Evolutionary conservation across 2,113 vertebrate species (phyloP), one percentile per base, ranked within the genome.

Genomic region (Argyrosomus japonicus): DNA sequence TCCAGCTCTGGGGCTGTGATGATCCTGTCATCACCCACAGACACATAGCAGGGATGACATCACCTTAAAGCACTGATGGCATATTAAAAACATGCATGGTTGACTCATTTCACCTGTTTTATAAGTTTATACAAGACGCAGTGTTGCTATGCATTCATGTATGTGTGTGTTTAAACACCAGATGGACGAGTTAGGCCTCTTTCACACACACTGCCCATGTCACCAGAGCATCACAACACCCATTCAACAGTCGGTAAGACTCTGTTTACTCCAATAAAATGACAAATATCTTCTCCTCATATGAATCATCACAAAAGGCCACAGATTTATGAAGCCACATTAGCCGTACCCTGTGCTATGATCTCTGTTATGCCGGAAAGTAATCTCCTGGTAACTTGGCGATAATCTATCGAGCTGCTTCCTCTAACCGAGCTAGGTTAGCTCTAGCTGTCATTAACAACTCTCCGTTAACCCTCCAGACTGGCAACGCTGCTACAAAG

Each of bases 371-470:
- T 21, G 23, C 21, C 5, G 1, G 17, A 18, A 25, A 61, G 11
- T 54, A 56, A 79, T 80, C 50, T 57, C 50, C 77, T n/a, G 36
- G 19, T 82, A 50, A 80, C 72, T 18, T 18, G 53, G 36, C 65
- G 77, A 81, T 78, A 48, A 83, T 62, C 74, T 77, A 56, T 29
- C 40, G 13, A 74, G 51, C 47, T 17, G 68, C 79, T 91, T 91
- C 83, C 77, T 78, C 61, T 27, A 29, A 25, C 72, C 77, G 53
- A 73, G 75, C 75, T 51, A 25, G 43, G 75, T 53, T 62, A 75
- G 72, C 78, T 75, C 78, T 77, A 83, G 79, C 74, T 71, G 78
- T 71, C 76, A 79, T 1, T 6, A 29, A 21, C 45, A 51, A 61
- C 40, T 19, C 25, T 1, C 9, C 48, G 40, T 19, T 32, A n/a